phyloP scores from a whole-genome alignment of 2,888 invertebrate genomes.

The Ochropleura plecta region DNA sequence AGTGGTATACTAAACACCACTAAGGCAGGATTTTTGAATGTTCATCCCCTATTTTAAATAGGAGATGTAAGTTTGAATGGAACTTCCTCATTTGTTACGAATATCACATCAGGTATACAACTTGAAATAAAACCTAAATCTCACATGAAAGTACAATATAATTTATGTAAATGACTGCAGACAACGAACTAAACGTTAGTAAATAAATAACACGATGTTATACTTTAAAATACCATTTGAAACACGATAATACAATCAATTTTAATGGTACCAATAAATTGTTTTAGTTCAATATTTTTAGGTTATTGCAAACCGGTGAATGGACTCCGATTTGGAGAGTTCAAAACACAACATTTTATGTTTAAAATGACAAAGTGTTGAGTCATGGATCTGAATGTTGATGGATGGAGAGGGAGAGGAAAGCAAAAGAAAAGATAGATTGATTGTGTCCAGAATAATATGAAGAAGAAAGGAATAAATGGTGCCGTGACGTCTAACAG shows the following conservation, averaged over 20 bases:
- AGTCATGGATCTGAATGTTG: no score
- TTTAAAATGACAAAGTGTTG: background rate
- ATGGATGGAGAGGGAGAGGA: no score
- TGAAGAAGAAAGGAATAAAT: no score
- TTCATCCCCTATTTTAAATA: background rate
- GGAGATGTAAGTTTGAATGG: background rate
- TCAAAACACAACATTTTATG: background rate
- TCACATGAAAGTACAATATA: conserved; percentile 6
- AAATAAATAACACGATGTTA: conserved; percentile 25
- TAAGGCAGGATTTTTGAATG: background rate
- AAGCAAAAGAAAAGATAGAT: no score
- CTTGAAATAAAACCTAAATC: conserved; percentile 5
- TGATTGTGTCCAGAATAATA: no score
- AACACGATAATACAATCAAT: conserved; percentile 42
- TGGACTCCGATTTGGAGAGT: background rate
- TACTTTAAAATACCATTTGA: conserved; percentile 25
- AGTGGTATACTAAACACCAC: no score
- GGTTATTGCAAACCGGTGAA: background rate
- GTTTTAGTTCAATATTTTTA: conserved; percentile 15
- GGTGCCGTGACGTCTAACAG: no score
- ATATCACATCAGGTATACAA: background rate
- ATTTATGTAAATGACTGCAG: conserved; percentile 49
- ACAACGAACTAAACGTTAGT: conserved; percentile 13
- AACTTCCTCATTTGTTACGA: background rate
- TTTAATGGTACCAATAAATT: conserved; percentile 39